These are phyloP conservation scores for Nothobranchius furzeri DNA, from an alignment of 2,113 vertebrate genomes.

Conservation along the genomic window DNA sequence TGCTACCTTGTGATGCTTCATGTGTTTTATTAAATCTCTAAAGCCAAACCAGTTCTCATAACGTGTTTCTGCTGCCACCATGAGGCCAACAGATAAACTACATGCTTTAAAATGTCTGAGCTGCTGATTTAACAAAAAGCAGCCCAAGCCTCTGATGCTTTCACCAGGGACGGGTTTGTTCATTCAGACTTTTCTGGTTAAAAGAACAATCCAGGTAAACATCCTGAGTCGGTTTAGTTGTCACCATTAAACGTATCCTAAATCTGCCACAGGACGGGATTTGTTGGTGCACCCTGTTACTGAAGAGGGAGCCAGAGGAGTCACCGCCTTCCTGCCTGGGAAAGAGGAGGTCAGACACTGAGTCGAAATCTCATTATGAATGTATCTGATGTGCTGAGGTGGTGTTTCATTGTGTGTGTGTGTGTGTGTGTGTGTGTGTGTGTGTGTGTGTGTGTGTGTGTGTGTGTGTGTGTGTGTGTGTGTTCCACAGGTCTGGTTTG, in stretches of 20 bases:
- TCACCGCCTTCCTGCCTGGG: conserved; percentile 88
- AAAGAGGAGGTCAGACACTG: conserved; percentile 80
- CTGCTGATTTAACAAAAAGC: background rate
- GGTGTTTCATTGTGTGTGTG: background rate
- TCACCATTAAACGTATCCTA: background rate
- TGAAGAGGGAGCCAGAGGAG: conserved; percentile 83
- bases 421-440: background rate
- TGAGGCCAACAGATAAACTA: background rate
- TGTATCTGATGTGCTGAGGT: background rate
- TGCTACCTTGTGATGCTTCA: background rate
- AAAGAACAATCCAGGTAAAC: background rate
- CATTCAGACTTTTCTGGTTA: too few relatives aligned
- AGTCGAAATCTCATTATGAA: background rate
- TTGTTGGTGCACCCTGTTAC: conserved; percentile 89
- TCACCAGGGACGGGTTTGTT: too few relatives aligned
- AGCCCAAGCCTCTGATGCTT: background rate
- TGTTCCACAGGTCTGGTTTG: conserved; percentile 86
- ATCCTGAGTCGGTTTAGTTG: background rate
- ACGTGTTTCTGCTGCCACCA: conserved; percentile 15
- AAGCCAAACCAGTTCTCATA: background rate
- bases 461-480: too few relatives aligned
- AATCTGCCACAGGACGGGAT: conserved; percentile 77
- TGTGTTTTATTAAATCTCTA: background rate
- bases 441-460: too few relatives aligned
- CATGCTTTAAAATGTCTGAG: background rate